These are phyloP conservation scores for Microctenopoma steveboyesi DNA, from an alignment of 2,797 vertebrate genomes.

Conservation along the genomic window DNA sequence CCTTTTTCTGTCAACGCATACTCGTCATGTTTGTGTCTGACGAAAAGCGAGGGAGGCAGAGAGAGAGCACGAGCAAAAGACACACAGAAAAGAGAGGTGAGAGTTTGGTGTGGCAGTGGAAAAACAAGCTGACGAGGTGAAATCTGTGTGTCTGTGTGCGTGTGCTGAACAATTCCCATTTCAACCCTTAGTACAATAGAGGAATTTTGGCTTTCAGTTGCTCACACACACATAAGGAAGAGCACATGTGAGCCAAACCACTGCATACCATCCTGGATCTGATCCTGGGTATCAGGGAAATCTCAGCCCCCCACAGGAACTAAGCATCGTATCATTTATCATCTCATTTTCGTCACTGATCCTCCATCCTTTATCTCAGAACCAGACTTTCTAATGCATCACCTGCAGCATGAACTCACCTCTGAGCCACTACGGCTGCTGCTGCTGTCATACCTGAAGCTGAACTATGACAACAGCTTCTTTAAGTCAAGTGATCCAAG, in stretches of 20 bases:
- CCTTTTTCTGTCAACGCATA: slow-evolving; percentile 34
- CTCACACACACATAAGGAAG: slow-evolving; percentile 36
- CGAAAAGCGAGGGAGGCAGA: background rate
- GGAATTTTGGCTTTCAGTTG: slow-evolving; percentile 64
- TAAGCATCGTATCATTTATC: slow-evolving; percentile 10
- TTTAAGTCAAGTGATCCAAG: background rate
- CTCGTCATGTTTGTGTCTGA: slow-evolving; percentile 23
- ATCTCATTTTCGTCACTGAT: slow-evolving; percentile 11
- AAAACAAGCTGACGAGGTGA: too few relatives aligned
- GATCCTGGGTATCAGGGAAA: slow-evolving; percentile 54
- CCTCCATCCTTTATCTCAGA: background rate
- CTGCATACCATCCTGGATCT: slow-evolving; percentile 61
- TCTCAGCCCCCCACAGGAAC: slow-evolving; percentile 22
- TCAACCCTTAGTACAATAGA: slow-evolving; percentile 36
- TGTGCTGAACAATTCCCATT: slow-evolving; percentile 38
- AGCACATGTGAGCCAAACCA: slow-evolving; percentile 65
- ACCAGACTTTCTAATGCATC: background rate
- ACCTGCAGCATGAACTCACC: background rate
- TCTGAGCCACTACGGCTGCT: background rate
- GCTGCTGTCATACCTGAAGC: background rate
- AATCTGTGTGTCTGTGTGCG: slow-evolving; percentile 5
- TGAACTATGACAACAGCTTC: background rate
- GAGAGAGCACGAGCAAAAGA: background rate
- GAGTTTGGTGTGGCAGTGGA: slow-evolving; percentile 6
- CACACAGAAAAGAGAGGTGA: background rate